phyloP scores from a whole-genome alignment of 37 sponge, comb jelly and placozoan genomes.

The Spongilla lacustris region DNA sequence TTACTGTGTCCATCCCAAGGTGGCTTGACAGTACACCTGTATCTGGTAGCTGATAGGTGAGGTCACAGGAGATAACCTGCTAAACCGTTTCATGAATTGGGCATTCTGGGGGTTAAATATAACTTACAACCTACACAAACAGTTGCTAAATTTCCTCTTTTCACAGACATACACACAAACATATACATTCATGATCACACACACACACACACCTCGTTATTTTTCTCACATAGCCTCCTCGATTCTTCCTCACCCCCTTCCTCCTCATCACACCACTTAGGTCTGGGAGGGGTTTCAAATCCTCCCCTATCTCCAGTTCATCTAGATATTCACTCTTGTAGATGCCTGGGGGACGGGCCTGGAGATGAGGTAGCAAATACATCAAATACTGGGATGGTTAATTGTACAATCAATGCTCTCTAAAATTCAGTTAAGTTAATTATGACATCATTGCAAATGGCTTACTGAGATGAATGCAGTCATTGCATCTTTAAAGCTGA shows the following conservation, averaged over 20 bases:
- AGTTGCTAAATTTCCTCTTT: neutral
- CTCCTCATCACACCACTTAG: slow-evolving; percentile 23
- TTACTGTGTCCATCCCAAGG: slow-evolving; percentile 78
- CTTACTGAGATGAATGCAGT: slow-evolving; percentile 38
- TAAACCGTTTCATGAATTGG: slow-evolving; percentile 47
- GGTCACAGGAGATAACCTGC: slow-evolving; percentile 30
- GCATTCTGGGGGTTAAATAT: slow-evolving; percentile 38
- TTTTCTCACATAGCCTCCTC: slow-evolving; percentile 9
- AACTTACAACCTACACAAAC: neutral
- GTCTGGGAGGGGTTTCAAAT: neutral
- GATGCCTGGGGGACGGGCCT: slow-evolving; percentile 87
- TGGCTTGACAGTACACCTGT: slow-evolving; percentile 69
- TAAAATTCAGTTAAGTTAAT: too few species aligned
- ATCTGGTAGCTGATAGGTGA: slow-evolving; percentile 61
- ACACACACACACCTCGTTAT: slow-evolving; percentile 43
- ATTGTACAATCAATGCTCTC: too few species aligned
- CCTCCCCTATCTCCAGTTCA: slow-evolving; percentile 62
- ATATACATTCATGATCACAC: slow-evolving; percentile 6
- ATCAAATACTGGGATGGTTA: too few species aligned
- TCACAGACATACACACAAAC: too few species aligned
- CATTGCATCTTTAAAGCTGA: slow-evolving; percentile 75
- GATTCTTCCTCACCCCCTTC: slow-evolving; percentile 35
- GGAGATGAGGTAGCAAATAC: neutral
- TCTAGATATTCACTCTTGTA: slow-evolving; percentile 81
- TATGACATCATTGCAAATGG: slow-evolving; percentile 19